These are phyloP conservation scores for Hystrix brachyura DNA, from an alignment of 2,113 vertebrate species.

Conservation along the genomic window DNA sequence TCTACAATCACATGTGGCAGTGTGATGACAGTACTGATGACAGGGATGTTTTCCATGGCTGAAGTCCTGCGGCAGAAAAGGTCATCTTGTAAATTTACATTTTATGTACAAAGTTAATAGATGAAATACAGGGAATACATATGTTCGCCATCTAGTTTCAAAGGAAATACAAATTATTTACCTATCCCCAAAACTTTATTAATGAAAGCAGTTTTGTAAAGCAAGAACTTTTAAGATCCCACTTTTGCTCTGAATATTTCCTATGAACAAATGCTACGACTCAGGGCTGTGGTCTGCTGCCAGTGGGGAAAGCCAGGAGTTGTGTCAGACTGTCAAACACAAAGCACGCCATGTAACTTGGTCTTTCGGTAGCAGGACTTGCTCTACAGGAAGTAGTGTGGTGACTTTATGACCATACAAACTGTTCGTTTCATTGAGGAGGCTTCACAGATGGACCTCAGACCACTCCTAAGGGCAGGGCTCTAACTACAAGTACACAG, in stretches of 20 bases:
- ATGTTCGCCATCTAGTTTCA: neutral
- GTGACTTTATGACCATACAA: neutral
- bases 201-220: neutral
- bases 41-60: constrained; percentile 88
- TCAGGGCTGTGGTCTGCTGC: neutral
- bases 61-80: constrained; percentile 88
- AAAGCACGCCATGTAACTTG: neutral
- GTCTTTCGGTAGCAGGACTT: accelerated
- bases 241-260: neutral
- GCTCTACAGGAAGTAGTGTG: neutral
- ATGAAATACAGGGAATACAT: neutral
- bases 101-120: neutral
- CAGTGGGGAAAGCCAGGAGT: neutral
- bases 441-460: neutral
- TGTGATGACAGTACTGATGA: constrained; percentile 92
- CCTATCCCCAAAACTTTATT: neutral
- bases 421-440: too few species aligned
- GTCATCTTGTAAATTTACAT: neutral
- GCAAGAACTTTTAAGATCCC: neutral
- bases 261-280: neutral
- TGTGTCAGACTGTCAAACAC: neutral
- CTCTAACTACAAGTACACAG: neutral
- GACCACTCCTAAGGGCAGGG: neutral
- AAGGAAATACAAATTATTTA: constrained; percentile 9
- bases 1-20: constrained; percentile 96